Conservation (phyloP, 2,888 invertebrate species). For the Cataglyphis livida region DNA sequence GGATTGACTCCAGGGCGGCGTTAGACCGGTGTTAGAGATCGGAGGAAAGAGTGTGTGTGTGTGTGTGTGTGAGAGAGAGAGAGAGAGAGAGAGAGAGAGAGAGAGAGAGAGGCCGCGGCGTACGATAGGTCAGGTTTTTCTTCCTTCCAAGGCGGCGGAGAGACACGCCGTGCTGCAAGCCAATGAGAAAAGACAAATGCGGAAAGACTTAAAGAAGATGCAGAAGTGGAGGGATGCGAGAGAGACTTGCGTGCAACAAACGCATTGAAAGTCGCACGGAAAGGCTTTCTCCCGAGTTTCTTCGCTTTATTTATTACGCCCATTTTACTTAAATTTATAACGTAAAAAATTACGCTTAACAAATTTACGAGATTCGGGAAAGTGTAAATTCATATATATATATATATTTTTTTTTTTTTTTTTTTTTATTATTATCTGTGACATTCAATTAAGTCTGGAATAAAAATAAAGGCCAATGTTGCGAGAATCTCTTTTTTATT, state of each 20-base stretch:
- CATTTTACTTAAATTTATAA: neutral
- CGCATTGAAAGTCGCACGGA: conserved; percentile 35
- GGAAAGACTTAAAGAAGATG: neutral
- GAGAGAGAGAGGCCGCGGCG: conserved; percentile 22
- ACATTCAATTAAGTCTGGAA: neutral
- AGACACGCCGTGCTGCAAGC: conserved; percentile 47
- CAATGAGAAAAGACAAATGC: conserved; percentile 41
- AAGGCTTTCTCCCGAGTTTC: conserved; percentile 33
- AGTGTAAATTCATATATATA: neutral
- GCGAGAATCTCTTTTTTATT: neutral
- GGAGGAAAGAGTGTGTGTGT: conserved; percentile 13
- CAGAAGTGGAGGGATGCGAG: conserved; percentile 24
- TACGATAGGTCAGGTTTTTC: conserved; percentile 64
- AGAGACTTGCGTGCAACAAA: conserved; percentile 21
- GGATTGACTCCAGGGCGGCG: conserved; percentile 58
- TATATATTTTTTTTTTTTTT: no score
- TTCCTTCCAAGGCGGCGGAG: conserved; percentile 25
- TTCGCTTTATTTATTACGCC: neutral
- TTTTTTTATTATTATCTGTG: neutral
- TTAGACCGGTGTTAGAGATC: conserved; percentile 58
- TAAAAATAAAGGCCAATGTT: neutral
- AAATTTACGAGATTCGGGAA: neutral
- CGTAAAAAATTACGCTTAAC: neutral
- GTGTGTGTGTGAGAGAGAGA: neutral
- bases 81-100: neutral